Percentiles rank a stretch among this genome's conserved stretches.
Conservation (phyloP, 2,797 vertebrate species). For the Pseudochirops cupreus region DNA sequence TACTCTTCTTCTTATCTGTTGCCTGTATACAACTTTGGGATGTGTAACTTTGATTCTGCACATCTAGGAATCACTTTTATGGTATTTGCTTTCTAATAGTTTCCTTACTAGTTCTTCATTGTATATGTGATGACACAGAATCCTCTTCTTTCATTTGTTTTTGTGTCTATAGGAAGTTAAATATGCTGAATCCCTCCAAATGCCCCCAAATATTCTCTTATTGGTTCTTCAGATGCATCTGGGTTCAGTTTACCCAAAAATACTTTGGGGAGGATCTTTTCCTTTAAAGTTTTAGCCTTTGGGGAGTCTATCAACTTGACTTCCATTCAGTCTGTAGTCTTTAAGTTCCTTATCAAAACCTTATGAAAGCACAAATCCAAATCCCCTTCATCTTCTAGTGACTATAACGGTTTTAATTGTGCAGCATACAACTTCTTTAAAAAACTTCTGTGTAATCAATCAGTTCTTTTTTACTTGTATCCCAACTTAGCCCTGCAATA, state of each 20-base stretch:
- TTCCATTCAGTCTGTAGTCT: not conserved
- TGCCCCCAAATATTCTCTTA: not conserved
- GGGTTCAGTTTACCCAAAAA: no score
- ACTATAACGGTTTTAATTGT: not conserved
- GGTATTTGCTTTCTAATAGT: not conserved
- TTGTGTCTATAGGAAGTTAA: not conserved
- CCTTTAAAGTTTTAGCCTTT: not conserved
- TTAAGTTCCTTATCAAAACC: not conserved
- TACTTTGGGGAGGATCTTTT: no score
- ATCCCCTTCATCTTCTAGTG: not conserved
- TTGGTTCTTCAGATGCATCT: no score
- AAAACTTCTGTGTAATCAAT: not conserved
- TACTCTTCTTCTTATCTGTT: not conserved
- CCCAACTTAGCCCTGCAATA: not conserved
- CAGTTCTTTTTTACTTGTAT: not conserved
- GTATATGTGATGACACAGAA: not conserved
- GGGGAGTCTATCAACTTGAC: not conserved
- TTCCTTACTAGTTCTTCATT: not conserved
- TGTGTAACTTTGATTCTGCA: not conserved
- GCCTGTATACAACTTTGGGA: not conserved
- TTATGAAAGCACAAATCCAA: not conserved
- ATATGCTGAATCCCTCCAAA: not conserved
- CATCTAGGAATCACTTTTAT: not conserved
- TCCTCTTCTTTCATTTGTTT: not conserved
- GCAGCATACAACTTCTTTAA: not conserved